Evolutionary conservation across 2,113 vertebrate species (phyloP).

Genomic region (Elaphurus davidianus): DNA sequence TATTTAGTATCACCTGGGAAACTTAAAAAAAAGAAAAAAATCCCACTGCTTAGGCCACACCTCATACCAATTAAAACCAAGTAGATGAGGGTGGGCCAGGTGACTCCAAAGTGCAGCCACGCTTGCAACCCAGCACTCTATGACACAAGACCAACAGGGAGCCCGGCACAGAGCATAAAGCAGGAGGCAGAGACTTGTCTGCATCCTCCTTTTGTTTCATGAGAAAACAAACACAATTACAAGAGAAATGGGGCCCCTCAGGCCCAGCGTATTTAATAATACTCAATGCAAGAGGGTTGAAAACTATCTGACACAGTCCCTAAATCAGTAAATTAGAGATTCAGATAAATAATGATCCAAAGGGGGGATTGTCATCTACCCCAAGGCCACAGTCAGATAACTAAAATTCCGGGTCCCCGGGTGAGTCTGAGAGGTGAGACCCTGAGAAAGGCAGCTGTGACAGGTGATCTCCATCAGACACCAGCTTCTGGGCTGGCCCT

Average conservation of each 20-base stretch:
- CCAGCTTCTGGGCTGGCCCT: neutral
- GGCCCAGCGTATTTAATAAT: neutral
- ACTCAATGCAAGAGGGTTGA: neutral
- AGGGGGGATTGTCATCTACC: neutral
- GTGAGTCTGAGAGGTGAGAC: neutral
- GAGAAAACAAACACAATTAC: constrained; percentile 35
- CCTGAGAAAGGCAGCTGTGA: constrained; percentile 46
- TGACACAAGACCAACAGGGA: neutral
- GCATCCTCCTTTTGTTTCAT: neutral
- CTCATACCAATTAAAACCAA: neutral
- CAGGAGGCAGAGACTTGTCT: neutral
- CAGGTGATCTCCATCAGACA: neutral
- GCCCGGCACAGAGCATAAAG: neutral
- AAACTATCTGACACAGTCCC: neutral
- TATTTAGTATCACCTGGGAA: neutral
- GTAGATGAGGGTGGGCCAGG: neutral
- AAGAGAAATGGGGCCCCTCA: neutral
- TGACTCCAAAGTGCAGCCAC: neutral
- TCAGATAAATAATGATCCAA: neutral
- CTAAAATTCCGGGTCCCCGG: neutral
- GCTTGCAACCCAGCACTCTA: neutral
- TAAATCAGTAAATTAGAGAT: neutral
- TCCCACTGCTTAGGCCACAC: neutral
- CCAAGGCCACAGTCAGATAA: constrained; percentile 45
- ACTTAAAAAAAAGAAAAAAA: neutral